phyloP scores from a whole-genome alignment of 2,888 invertebrate species.

The Hypomecis punctinalis region DNA sequence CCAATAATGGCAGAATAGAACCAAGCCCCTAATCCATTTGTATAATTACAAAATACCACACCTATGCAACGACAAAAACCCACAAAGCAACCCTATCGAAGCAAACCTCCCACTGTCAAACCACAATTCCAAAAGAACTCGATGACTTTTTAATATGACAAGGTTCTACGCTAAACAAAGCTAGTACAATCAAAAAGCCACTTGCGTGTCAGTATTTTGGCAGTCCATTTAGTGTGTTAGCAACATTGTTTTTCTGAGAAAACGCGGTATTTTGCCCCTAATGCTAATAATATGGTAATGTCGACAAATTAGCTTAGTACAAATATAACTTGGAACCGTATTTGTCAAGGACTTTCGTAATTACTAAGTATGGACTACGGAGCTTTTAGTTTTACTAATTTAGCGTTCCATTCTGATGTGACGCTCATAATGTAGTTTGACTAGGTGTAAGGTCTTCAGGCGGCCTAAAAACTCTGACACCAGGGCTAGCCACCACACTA shows the following conservation, averaged over 20 bases:
- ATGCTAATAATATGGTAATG: constrained; percentile 24
- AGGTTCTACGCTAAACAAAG: constrained; percentile 3
- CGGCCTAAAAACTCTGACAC: no score
- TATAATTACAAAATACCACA: constrained; percentile 57
- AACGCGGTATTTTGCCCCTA: constrained; percentile 7
- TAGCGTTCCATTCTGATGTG: no score
- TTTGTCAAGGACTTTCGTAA: not conserved
- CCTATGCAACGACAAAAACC: constrained; percentile 21
- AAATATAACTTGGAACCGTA: constrained; percentile 4
- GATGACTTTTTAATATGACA: constrained; percentile 3
- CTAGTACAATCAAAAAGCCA: constrained; percentile 7
- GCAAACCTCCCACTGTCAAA: not conserved
- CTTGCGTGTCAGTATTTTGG: constrained; percentile 24
- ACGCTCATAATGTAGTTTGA: no score
- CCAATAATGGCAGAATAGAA: constrained; percentile 48
- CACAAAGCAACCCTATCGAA: not conserved
- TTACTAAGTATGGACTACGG: no score
- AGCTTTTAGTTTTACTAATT: no score
- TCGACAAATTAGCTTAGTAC: constrained; percentile 10
- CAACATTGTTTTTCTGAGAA: constrained; percentile 28
- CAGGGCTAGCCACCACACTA: no score
- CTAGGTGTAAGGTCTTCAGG: no score
- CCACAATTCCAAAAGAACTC: not conserved
- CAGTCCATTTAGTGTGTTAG: constrained; percentile 25
- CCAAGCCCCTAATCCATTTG: constrained; percentile 65